Base-by-base conservation (phyloP, 2,113 vertebrate species). In the Excalfactoria chinensis region DNA sequence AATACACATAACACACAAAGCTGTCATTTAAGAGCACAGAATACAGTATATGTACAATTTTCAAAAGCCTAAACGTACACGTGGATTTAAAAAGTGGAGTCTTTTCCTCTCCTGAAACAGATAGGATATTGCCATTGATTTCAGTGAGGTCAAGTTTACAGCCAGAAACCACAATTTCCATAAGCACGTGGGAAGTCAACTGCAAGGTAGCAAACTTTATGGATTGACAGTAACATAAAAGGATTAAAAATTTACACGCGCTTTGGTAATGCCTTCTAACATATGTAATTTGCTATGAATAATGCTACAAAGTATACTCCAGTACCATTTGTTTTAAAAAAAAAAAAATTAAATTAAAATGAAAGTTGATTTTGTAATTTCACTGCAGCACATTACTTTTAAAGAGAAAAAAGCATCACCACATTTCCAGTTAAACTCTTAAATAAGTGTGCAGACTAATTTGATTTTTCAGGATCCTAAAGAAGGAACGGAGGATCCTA, bases 1-100 rank as follows among this genome's bases (percentile, higher is more conserved):
- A 95, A 93, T 89, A 89, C 22, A 96, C 66, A 79, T 44, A 94
- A 81, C 77, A 90, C 69, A 91, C 34, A 92, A 62, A 41, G 82
- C 3, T 0, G 46, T 37, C 72, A 46, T 93, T 93, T 84, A 74
- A 85, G 90, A 94, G 93, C 86, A 93, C 62, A 88, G 60, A 91
- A 94, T 86, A 95, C 35, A 80, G 35, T 9, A 44, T 72, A 68
- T 40, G 12, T 94, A 96, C 86, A 96, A 19, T 68, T 94, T 77
- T 37, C 30, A 51, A 88, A 93, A 84, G 55, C 22, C 55, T 67
- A 88, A 86, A 95, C 40, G 76, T 17, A 80, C 53, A 84, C 6
- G 8, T 56, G 84, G 46, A 71, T 44, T 64, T 74, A 53, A 71
- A 83, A 86, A 35, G 21, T 5, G 13, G 25, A 63, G 25, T 67